Percentiles rank a stretch among this genome's conserved stretches.
Conservation (phyloP, 2,113 vertebrate genomes). For the Rhegmatorhina hoffmannsi region DNA sequence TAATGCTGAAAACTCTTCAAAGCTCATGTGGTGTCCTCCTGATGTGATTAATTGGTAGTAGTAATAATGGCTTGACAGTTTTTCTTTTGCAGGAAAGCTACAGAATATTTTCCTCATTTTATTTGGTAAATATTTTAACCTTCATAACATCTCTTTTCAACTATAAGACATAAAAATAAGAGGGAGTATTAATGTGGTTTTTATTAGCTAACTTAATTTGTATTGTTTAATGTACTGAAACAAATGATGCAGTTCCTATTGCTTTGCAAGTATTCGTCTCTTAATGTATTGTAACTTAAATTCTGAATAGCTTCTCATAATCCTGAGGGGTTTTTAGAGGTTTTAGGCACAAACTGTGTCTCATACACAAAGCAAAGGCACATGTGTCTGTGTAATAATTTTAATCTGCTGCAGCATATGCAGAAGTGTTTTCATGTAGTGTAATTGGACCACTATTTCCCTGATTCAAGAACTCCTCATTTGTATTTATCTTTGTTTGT, state of each 20-base stretch:
- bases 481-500: background rate
- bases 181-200: background rate
- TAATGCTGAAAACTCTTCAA: background rate
- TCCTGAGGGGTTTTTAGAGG: background rate
- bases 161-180: background rate
- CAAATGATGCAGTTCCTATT: rapidly evolving
- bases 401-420: background rate
- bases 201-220: background rate
- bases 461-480: background rate
- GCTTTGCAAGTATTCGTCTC: background rate
- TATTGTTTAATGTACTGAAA: background rate
- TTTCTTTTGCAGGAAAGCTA: background rate
- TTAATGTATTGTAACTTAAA: background rate
- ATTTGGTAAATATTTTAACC: background rate
- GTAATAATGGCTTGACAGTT: background rate
- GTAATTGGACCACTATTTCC: background rate
- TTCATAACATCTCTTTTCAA: background rate
- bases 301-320: background rate
- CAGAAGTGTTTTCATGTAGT: background rate
- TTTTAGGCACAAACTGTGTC: background rate
- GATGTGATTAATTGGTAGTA: slow-evolving; percentile 22
- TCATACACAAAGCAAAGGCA: background rate
- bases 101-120: background rate
- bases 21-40: background rate
- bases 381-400: background rate